Conservation (phyloP, 2,888 invertebrate species). For the Heliconius cydno region DNA sequence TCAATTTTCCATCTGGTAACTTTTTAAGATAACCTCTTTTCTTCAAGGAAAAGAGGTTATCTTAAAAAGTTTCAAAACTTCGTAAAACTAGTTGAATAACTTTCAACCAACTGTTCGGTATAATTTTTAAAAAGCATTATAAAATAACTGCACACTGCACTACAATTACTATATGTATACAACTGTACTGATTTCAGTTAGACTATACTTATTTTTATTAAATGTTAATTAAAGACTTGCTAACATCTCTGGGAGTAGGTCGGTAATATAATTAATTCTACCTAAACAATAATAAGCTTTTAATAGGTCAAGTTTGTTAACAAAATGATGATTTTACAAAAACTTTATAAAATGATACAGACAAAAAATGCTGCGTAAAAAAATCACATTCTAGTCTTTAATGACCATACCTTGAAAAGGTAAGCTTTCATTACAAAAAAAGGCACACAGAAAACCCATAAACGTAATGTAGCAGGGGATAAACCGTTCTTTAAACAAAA, state of each 20-base stretch:
- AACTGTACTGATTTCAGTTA: not conserved
- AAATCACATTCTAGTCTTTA: slow-evolving; percentile 17
- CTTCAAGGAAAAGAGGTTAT: not conserved
- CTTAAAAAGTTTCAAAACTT: slow-evolving; percentile 4
- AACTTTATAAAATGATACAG: not conserved
- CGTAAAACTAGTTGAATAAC: slow-evolving; percentile 31
- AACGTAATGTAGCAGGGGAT: slow-evolving; percentile 54
- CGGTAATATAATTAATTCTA: not conserved
- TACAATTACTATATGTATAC: not conserved
- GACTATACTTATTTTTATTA: not conserved
- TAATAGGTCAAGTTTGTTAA: no score
- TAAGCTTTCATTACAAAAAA: slow-evolving; percentile 40
- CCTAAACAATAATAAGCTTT: not conserved
- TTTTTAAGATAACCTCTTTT: slow-evolving; percentile 35
- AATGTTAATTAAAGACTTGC: no score
- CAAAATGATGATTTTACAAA: not conserved
- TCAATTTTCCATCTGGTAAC: slow-evolving; percentile 34
- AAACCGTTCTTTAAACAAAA: slow-evolving; percentile 34
- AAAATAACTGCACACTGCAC: not conserved
- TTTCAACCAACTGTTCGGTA: slow-evolving; percentile 15
- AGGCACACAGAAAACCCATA: slow-evolving; percentile 64
- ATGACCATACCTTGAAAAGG: slow-evolving; percentile 1
- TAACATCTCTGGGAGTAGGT: not conserved
- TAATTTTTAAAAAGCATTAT: slow-evolving; percentile 9
- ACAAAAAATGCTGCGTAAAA: slow-evolving; percentile 4